A percentile compares a stretch with the other conserved stretches of the same genome.
phyloP scores from a whole-genome alignment of 1,140 invertebrate genomes.

The Orius insidiosus region DNA sequence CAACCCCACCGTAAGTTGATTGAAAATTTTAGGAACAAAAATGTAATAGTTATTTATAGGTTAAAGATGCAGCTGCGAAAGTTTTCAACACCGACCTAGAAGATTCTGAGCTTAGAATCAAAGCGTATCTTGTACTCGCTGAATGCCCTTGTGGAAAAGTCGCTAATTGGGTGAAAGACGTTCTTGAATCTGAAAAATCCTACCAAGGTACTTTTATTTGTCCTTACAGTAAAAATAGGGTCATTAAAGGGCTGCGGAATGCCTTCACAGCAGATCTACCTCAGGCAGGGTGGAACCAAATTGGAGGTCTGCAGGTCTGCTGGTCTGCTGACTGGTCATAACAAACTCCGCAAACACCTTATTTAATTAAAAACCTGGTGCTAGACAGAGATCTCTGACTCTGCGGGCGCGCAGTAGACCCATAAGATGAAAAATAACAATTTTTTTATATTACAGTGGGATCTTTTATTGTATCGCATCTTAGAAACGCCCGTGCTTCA shows the following conservation, averaged over 20 bases:
- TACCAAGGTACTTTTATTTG: too few species aligned
- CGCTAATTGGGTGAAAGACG: constrained; percentile 43
- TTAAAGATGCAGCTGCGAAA: constrained; percentile 35
- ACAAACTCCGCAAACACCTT: too few species aligned
- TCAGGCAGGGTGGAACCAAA: too few species aligned
- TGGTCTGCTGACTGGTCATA: too few species aligned
- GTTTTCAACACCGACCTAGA: constrained; percentile 49
- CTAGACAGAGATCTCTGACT: not conserved
- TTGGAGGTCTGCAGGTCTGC: too few species aligned
- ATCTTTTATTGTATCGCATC: constrained; percentile 65
- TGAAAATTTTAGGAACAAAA: not conserved
- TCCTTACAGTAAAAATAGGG: too few species aligned
- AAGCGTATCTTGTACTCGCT: constrained; percentile 63
- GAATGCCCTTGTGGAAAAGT: constrained; percentile 50
- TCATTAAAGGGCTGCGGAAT: too few species aligned
- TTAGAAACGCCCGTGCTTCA: constrained; percentile 57
- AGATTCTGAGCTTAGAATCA: constrained; percentile 77
- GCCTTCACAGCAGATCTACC: too few species aligned
- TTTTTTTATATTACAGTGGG: constrained; percentile 41
- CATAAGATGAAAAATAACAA: too few species aligned
- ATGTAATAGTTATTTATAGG: constrained; percentile 20
- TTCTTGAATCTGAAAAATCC: constrained; percentile 30
- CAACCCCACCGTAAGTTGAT: constrained; percentile 34
- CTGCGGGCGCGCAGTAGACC: not conserved
- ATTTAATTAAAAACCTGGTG: not conserved